phyloP scores from a whole-genome alignment of 1,140 invertebrate species.

The Diuraphis noxia region DNA sequence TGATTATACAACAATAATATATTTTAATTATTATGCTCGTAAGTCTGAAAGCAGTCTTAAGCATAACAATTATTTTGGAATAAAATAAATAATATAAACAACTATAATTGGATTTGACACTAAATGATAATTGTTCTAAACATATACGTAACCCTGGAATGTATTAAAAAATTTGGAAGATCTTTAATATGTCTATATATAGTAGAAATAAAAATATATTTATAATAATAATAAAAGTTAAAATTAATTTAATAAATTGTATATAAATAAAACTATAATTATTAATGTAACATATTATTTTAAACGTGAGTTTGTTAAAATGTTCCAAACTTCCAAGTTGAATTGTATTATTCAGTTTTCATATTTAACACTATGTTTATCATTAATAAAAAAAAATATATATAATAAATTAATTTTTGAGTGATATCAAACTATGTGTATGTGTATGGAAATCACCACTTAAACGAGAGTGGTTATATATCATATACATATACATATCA shows the following conservation, averaged over 20 bases:
- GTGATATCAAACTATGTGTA: background rate
- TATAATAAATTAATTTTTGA: background rate
- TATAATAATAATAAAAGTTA: background rate
- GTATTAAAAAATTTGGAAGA: background rate
- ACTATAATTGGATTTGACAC: background rate
- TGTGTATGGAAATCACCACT: background rate
- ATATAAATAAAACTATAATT: background rate
- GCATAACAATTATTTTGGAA: background rate
- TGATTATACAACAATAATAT: background rate
- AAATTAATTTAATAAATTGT: background rate
- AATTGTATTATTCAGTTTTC: background rate
- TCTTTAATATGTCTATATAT: background rate
- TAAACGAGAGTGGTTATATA: background rate
- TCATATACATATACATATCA: too few relatives aligned
- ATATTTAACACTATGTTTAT: background rate
- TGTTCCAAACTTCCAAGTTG: conserved; percentile 1
- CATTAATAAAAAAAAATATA: background rate
- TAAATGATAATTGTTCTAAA: background rate
- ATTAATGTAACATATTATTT: background rate
- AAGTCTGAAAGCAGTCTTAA: background rate
- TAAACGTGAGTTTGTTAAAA: background rate
- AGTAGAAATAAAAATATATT: background rate
- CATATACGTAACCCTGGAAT: background rate
- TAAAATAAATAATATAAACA: conserved; percentile 3
- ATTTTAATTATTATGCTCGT: conserved; percentile 9